Percentiles rank a stretch among this genome's conserved stretches.
phyloP scores from a whole-genome alignment of 2,113 vertebrate genomes.

The Gopherus flavomarginatus region DNA sequence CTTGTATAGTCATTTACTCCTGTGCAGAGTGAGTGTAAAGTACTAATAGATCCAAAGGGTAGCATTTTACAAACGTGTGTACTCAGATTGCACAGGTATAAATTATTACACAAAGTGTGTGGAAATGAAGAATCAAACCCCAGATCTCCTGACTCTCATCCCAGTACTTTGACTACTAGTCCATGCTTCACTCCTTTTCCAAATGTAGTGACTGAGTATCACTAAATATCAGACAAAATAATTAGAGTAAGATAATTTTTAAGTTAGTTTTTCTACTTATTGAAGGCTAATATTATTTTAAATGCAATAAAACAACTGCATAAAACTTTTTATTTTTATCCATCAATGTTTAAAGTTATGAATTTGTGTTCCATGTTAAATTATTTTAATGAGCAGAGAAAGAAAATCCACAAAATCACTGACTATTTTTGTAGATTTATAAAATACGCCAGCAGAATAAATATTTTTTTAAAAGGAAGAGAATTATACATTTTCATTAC shows the following conservation, averaged over 20 bases:
- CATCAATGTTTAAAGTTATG: conserved; percentile 28
- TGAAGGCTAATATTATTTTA: not conserved
- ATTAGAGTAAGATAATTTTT: not conserved
- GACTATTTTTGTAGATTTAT: conserved; percentile 6
- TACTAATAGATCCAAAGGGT: not conserved
- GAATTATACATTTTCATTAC: conserved; percentile 50
- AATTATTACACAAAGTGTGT: not conserved
- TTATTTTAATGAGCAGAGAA: conserved; percentile 30
- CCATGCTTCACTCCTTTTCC: not conserved
- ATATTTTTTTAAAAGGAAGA: conserved; percentile 26
- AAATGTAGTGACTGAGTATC: not conserved
- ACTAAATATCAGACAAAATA: not conserved
- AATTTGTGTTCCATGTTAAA: conserved; percentile 36
- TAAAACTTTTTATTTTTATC: conserved; percentile 33
- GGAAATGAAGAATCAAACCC: accelerated
- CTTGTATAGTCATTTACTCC: not conserved
- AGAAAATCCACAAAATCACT: not conserved
- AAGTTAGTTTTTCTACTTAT: not conserved
- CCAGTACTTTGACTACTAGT: not conserved
- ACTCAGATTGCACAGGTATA: not conserved
- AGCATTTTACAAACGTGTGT: not conserved
- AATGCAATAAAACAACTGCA: not conserved
- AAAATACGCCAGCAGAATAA: conserved; percentile 15
- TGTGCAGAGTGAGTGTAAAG: not conserved
- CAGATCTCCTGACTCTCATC: not conserved